These are phyloP conservation scores for Leptura quadrifasciata DNA, from an alignment of 2,888 invertebrate genomes.

Conservation along the genomic window DNA sequence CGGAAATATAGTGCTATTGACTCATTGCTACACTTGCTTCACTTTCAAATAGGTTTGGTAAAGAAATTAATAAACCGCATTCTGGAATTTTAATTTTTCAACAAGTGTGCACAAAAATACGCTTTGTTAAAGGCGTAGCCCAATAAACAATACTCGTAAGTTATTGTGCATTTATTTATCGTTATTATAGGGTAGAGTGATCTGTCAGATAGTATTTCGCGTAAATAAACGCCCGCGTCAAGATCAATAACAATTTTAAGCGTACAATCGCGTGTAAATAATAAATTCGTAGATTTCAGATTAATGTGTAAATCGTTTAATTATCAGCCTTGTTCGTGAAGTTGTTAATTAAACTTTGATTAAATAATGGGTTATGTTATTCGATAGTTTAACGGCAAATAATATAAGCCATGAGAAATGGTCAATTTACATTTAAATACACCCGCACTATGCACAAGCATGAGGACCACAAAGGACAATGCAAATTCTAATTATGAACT, in stretches of 20 bases:
- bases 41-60: not conserved
- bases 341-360: slow-evolving; percentile 45
- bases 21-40: slow-evolving; percentile 1
- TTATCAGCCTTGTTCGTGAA: slow-evolving; percentile 39
- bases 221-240: slow-evolving; percentile 9
- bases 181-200: slow-evolving; percentile 3
- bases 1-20: not conserved
- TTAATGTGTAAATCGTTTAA: slow-evolving; percentile 29
- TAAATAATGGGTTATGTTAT: slow-evolving; percentile 45
- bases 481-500: slow-evolving; percentile 39
- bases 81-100: not conserved
- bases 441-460: slow-evolving; percentile 37
- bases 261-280: not conserved
- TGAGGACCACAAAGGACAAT: slow-evolving; percentile 40
- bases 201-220: slow-evolving; percentile 18
- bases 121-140: slow-evolving; percentile 8
- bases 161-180: slow-evolving; percentile 17
- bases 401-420: slow-evolving; percentile 43
- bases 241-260: slow-evolving; percentile 8
- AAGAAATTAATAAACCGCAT: not conserved
- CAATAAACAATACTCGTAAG: not conserved
- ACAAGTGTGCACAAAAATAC: not conserved
- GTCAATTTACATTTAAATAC: slow-evolving; percentile 47
- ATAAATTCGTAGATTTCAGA: slow-evolving; percentile 31
- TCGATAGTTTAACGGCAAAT: slow-evolving; percentile 44